Conservation (phyloP, 2,888 invertebrate genomes). For the Ceramica pisi region DNA sequence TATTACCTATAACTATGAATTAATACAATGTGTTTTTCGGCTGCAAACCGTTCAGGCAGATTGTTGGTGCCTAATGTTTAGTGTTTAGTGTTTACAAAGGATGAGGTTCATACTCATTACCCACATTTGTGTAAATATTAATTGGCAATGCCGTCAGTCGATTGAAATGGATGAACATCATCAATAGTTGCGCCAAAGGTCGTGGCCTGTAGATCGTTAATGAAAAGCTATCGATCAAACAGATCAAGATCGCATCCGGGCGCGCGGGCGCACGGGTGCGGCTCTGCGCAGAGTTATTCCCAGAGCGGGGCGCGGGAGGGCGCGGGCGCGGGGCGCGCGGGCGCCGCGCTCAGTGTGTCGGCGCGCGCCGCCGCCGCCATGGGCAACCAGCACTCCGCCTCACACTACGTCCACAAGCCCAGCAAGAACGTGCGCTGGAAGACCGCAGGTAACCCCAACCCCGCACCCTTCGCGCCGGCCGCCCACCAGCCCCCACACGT, state of each 20-base stretch:
- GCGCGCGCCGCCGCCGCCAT: conserved; percentile 90
- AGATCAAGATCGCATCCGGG: conserved; percentile 83
- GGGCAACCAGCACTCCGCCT: conserved; percentile 89
- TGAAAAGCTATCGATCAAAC: conserved; percentile 83
- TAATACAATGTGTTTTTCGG: background rate
- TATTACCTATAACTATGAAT: background rate
- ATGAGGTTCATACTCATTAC: background rate
- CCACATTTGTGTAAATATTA: conserved; percentile 2
- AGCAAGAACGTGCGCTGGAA: conserved; percentile 96
- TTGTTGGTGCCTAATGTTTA: conserved; percentile 8
- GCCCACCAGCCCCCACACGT: conserved; percentile 39
- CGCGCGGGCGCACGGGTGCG: conserved; percentile 77
- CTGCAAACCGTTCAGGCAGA: background rate
- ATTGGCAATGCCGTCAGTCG: conserved; percentile 51
- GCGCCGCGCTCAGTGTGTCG: conserved; percentile 83
- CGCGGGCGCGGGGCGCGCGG: conserved; percentile 76
- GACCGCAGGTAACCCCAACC: conserved; percentile 93
- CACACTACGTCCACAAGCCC: conserved; percentile 89
- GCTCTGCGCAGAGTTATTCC: conserved; percentile 84
- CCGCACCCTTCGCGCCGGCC: conserved; percentile 51
- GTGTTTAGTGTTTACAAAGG: conserved; percentile 11
- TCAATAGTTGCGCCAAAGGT: conserved; percentile 75
- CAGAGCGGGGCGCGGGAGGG: conserved; percentile 76
- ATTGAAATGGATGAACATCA: conserved; percentile 61
- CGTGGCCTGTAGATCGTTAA: conserved; percentile 73